Evolutionary conservation across 2,797 vertebrate species (phyloP), one percentile per base, ranked within the genome.

Genomic region (Merluccius polli): DNA sequence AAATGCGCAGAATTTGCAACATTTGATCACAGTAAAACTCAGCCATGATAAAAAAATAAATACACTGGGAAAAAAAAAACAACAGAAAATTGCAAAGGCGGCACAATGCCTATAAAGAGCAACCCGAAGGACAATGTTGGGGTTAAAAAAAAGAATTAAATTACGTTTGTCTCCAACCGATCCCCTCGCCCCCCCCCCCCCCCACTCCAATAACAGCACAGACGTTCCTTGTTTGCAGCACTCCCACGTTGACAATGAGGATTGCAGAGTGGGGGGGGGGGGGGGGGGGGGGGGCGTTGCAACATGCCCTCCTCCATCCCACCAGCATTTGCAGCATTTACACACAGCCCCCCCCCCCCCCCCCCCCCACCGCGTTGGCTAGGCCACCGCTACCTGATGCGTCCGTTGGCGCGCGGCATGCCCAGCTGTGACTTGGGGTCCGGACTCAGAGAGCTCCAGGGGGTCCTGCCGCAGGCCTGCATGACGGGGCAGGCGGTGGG

Each of bases 361-460:
- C 71, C 76, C 41, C 71, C 76, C 70, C 65, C 72, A 82, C 75
- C 84, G 29, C 82, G 75, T 70, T 77, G 81, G 48, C 65, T 11
- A 82, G 84, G 86, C 86, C 52, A 75, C 85, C 91, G 98, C 97
- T 99, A 99, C 98, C 98, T 99, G 90, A 99, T 93, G 84, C 95
- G 95, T 4, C 98, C 98, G 0, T 98, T 92, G 0, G 93, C 91
- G 63, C 94, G 95, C 52, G 97, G 86, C 0, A 93, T 86, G 24
- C 95, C 95, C 85, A 98, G 89, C 79, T 98, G 95, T 0, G 98
- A 96, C 84, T 99, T 99, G 86, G 97, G 98, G 90, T 99, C 98
- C 0, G 97, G 97, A 87, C 96, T 98, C 44, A 97, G 91, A 69
- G 98, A 97, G 90, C 98, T 99, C 98, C 98, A 99, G 3, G 95